These are phyloP conservation scores for Ibidorhyncha struthersii DNA, from an alignment of 2,113 vertebrate genomes.

Conservation along the genomic window DNA sequence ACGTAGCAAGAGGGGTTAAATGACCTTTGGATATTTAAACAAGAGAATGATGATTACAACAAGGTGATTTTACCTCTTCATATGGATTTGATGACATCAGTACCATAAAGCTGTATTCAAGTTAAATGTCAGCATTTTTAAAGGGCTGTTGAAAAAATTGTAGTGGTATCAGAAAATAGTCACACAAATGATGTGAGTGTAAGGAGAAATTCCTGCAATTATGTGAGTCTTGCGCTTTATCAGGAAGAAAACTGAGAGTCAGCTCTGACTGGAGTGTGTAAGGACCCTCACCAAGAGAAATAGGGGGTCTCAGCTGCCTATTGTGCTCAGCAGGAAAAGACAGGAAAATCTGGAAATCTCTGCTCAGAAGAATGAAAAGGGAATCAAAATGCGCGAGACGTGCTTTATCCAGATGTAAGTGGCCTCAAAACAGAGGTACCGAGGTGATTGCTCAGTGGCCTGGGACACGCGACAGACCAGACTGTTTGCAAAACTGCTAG, in stretches of 20 bases:
- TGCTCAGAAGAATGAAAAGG: neutral
- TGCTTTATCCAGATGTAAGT: neutral
- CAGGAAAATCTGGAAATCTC: neutral
- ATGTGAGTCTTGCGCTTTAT: neutral
- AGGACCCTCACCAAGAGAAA: neutral
- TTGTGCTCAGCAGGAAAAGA: neutral
- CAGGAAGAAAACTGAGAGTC: neutral
- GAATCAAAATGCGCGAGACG: fast-evolving
- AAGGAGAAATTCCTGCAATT: neutral
- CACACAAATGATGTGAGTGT: neutral
- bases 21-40: slow-evolving; percentile 11
- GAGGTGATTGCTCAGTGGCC: neutral
- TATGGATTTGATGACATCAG: neutral
- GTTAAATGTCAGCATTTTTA: neutral
- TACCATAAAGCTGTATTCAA: neutral
- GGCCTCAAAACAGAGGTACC: fast-evolving
- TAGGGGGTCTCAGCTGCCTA: neutral
- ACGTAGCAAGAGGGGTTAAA: neutral
- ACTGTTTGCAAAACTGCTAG: neutral
- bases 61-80: slow-evolving; percentile 30
- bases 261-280: neutral
- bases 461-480: fast-evolving
- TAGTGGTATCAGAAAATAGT: neutral
- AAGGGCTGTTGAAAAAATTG: neutral
- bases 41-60: neutral